Percentiles rank a stretch among this genome's conserved stretches.
phyloP scores from a whole-genome alignment of 2,113 vertebrate genomes.

The Copsychus sechellarum region DNA sequence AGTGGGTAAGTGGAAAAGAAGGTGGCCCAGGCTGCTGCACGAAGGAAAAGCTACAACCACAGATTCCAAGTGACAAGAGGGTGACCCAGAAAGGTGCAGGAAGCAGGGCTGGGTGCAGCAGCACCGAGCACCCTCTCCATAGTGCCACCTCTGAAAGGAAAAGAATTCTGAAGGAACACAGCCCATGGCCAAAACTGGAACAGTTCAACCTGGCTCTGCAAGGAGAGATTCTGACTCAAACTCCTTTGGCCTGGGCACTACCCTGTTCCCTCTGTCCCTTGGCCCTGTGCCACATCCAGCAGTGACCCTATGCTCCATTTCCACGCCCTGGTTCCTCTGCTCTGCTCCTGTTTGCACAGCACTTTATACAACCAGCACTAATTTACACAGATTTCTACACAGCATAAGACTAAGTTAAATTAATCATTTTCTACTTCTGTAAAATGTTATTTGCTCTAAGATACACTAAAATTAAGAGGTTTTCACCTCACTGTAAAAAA shows the following conservation, averaged over 20 bases:
- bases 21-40: background rate
- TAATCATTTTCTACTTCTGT: background rate
- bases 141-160: background rate
- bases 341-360: background rate
- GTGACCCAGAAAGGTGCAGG: rapidly evolving
- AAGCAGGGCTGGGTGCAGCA: background rate
- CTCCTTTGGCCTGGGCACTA: background rate
- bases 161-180: background rate
- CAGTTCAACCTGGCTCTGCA: background rate
- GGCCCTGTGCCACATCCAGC: rapidly evolving
- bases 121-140: background rate
- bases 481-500: background rate
- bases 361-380: background rate
- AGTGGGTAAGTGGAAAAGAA: background rate
- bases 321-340: rapidly evolving
- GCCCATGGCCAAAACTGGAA: background rate
- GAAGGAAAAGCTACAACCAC: background rate
- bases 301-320: rapidly evolving
- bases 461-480: background rate
- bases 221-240: background rate
- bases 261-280: rapidly evolving
- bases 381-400: background rate
- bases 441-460: background rate
- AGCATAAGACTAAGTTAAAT: background rate
- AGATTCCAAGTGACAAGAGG: background rate